phyloP scores from a whole-genome alignment of 1,140 invertebrate genomes.

The Ectropis grisescens region DNA sequence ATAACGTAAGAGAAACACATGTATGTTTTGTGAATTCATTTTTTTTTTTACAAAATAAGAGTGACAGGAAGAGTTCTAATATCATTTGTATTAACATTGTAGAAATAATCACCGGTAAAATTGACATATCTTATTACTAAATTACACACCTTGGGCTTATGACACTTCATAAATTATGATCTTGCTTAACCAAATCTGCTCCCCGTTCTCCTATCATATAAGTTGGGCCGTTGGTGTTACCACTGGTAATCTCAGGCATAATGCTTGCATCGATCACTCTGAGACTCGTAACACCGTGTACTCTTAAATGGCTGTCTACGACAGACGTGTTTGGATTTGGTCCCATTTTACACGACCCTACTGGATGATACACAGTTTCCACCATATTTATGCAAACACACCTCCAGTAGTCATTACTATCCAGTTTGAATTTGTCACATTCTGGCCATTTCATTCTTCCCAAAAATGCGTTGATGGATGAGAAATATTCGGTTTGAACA shows the following conservation, averaged over 20 bases:
- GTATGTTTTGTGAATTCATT: too few relatives aligned
- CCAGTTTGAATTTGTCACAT: conserved; percentile 56
- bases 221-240: conserved; percentile 81
- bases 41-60: too few relatives aligned
- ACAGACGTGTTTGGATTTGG: conserved; percentile 70
- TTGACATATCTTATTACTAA: too few relatives aligned
- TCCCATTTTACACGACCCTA: conserved; percentile 85
- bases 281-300: conserved; percentile 75
- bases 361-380: conserved; percentile 76
- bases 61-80: too few relatives aligned
- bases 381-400: conserved; percentile 74
- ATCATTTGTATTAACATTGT: too few relatives aligned
- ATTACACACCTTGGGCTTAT: too few relatives aligned
- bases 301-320: conserved; percentile 76
- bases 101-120: too few relatives aligned
- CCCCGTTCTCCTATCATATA: conserved; percentile 86
- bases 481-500: conserved; percentile 52
- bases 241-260: conserved; percentile 79
- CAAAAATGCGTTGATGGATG: conserved; percentile 45
- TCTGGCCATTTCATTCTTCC: conserved; percentile 48
- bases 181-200: conserved; percentile 78
- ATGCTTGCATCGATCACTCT: conserved; percentile 83
- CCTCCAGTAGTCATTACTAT: conserved; percentile 74
- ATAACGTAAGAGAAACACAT: too few relatives aligned
- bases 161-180: too few relatives aligned